Evolutionary conservation across 2,113 vertebrate genomes (phyloP).

Genomic region (Brienomyrus longianalis): DNA sequence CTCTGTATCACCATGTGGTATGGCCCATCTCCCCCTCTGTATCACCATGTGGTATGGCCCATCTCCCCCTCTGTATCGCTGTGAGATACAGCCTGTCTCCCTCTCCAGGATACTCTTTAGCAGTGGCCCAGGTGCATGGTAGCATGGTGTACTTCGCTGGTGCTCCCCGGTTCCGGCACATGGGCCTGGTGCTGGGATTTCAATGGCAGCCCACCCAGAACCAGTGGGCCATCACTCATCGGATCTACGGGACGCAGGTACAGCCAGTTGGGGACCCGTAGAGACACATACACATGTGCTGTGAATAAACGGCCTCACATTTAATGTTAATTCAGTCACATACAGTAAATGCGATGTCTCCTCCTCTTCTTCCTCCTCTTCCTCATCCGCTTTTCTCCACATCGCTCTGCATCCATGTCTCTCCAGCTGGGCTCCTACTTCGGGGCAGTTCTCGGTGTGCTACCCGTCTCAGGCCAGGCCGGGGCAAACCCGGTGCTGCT

Average conservation of each 20-base stretch:
- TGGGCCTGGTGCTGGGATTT: constrained; percentile 51
- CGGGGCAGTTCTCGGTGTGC: constrained; percentile 37
- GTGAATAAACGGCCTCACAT: not conserved
- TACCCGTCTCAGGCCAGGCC: constrained; percentile 17
- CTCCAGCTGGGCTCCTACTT: constrained; percentile 45
- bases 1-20: not conserved
- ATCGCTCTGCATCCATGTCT: not conserved
- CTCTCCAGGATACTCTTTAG: constrained; percentile 36
- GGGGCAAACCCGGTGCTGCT: constrained; percentile 24
- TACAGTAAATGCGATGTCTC: not conserved
- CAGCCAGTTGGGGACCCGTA: not conserved
- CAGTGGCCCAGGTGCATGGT: constrained; percentile 15
- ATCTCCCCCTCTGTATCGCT: not conserved
- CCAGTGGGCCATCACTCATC: constrained; percentile 24
- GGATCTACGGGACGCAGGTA: constrained; percentile 35
- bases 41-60: not conserved
- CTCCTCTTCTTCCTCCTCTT: not conserved
- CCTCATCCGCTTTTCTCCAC: not conserved
- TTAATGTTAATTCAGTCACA: not conserved
- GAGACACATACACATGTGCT: not conserved
- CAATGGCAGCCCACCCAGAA: not conserved
- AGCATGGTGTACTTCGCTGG: constrained; percentile 42
- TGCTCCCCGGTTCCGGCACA: constrained; percentile 55
- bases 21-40: not conserved
- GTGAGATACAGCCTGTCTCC: not conserved